Conservation (phyloP, 1,140 invertebrate species). For the Oncopodura yosiiana region DNA sequence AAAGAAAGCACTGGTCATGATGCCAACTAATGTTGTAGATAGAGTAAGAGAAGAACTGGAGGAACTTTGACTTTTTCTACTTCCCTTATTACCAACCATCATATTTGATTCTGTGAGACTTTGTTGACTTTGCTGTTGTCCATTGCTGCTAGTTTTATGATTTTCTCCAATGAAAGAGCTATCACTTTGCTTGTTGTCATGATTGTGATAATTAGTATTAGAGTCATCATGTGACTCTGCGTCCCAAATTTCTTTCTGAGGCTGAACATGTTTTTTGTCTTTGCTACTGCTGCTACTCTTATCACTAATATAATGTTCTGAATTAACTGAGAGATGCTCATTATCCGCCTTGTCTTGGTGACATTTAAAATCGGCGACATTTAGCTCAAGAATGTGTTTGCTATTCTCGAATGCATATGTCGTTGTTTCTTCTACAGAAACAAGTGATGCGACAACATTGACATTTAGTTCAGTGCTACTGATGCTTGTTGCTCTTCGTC, state of each 20-base stretch:
- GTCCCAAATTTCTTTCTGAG: background rate
- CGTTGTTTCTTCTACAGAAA: constrained; percentile 20
- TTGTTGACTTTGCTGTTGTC: constrained; percentile 6
- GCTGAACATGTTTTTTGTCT: background rate
- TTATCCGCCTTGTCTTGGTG: background rate
- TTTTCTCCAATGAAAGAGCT: background rate
- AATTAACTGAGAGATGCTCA: no score
- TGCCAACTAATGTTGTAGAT: background rate
- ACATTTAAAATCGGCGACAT: constrained; percentile 20
- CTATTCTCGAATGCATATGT: constrained; percentile 6
- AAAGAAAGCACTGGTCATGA: no score
- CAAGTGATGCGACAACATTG: constrained; percentile 6
- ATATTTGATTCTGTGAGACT: constrained; percentile 1
- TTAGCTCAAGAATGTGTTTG: constrained; percentile 10
- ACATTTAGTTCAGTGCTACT: constrained; percentile 1
- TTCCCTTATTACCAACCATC: background rate
- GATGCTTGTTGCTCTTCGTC: background rate
- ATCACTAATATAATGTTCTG: no score
- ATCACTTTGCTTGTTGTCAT: background rate
- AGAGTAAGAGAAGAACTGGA: background rate
- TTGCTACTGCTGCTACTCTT: background rate
- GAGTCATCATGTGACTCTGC: constrained; percentile 2
- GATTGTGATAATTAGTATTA: background rate
- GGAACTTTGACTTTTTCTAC: background rate
- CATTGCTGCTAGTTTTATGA: no score